Base-by-base conservation (phyloP, 1,140 invertebrate species). In the Panonychus citri region DNA sequence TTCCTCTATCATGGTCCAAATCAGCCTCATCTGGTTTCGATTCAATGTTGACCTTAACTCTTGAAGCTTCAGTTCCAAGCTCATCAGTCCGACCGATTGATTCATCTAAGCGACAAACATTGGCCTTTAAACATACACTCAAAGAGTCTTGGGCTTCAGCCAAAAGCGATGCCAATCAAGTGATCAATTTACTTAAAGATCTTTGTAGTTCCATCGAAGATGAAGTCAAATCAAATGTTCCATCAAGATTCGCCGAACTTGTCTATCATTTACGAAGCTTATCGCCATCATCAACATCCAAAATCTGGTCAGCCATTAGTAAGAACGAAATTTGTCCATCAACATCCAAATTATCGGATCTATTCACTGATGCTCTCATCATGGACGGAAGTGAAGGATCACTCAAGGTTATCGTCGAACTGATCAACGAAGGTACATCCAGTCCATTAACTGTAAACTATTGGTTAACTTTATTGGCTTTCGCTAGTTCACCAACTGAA, bases 281-380 rank as follows among this genome's bases (percentile, higher is more conserved):
- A n/a, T 17, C n/a, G 7, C 10, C 40, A 24, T 13, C 26, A 7
- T 28, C 48, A 19, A 12, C 42, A 12, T 17, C 17, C 17, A 5
- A 37, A 42, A 8, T 59, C 5, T 51, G 30, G 3, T 21, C 24
- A 28, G 24, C 39, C 7, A 30, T 59, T 24, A 24, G 51, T 27
- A 17, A 15, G 8, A 48, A 48, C 4, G 43, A 55, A 30, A 17
- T 59, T n/a, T 55, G 53, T 24, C 27, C 43, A 7, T 56, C 53
- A 1, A 17, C 3, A 27, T 5, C 30, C 30, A 56, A 59, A 53
- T 19, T 59, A 8, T 3, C 21, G 19, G 58, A 59, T 30, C 7
- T 59, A 2, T 56, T 57, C 21, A 37, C 26, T 3, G 58, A 59
- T 56, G 58, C 54, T 13, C 40, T 53, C 10, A 24, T 39, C 21